Percentiles rank a stretch among this genome's conserved stretches.
phyloP scores from a whole-genome alignment of 2,888 invertebrate species.

The Diachrysia chrysitis region DNA sequence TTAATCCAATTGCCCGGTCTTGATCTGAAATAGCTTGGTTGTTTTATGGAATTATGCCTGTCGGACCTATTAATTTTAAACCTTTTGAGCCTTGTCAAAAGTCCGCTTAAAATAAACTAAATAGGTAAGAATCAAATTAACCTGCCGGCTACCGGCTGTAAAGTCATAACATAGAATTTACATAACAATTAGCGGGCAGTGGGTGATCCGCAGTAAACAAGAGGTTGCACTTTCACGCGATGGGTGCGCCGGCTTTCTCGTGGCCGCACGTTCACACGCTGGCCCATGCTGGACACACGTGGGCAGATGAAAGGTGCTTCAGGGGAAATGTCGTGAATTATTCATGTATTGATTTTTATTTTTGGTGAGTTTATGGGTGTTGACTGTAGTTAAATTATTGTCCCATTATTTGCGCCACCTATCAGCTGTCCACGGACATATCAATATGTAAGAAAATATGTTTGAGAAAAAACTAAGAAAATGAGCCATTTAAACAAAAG shows the following conservation, averaged over 20 bases:
- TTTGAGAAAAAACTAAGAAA: no score
- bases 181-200: conserved; percentile 37
- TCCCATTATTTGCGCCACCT: no score
- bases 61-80: no score
- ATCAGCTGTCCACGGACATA: no score
- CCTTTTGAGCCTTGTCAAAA: no score
- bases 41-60: no score
- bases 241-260: conserved; percentile 36
- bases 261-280: conserved; percentile 32
- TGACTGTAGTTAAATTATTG: background rate
- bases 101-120: background rate
- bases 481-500: no score
- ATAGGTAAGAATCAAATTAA: background rate
- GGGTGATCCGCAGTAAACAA: conserved; percentile 37
- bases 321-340: conserved; percentile 11
- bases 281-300: conserved; percentile 25
- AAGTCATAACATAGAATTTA: conserved; percentile 43
- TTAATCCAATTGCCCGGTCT: no score
- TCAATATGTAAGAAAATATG: no score
- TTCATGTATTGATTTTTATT: background rate
- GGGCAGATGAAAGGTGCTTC: conserved; percentile 9
- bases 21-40: no score
- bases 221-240: conserved; percentile 50
- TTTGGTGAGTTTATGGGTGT: background rate
- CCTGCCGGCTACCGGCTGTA: conserved; percentile 7